phyloP scores from a whole-genome alignment of 2,797 vertebrate species.

The Furcifer pardalis region DNA sequence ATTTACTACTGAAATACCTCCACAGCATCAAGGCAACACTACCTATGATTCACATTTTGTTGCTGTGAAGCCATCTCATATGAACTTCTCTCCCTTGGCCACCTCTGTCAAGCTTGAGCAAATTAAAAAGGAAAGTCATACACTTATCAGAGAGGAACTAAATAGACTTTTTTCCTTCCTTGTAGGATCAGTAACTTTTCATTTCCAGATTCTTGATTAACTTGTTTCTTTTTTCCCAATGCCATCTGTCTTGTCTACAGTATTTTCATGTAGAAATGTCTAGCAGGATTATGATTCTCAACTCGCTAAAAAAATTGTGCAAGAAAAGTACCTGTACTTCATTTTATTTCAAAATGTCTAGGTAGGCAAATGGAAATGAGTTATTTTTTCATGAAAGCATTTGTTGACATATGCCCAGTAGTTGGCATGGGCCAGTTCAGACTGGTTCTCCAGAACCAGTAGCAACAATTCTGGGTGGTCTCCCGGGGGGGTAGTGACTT shows the following conservation, averaged over 20 bases:
- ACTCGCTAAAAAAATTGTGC: neutral
- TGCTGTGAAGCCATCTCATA: slow-evolving; percentile 38
- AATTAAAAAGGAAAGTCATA: slow-evolving; percentile 52
- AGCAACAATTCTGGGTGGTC: too few relatives aligned
- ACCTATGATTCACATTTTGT: neutral
- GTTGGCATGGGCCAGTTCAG: too few relatives aligned
- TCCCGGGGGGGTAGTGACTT: too few relatives aligned
- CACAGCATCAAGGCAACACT: slow-evolving; percentile 16
- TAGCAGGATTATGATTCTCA: slow-evolving; percentile 24
- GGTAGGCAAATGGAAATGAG: neutral
- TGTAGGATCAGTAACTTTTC: slow-evolving; percentile 52
- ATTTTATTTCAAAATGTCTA: neutral
- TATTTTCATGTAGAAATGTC: slow-evolving; percentile 43
- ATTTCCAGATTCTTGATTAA: slow-evolving; percentile 52
- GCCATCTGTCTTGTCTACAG: neutral
- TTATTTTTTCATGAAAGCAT: neutral
- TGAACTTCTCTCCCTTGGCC: slow-evolving; percentile 51
- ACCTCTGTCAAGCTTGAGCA: slow-evolving; percentile 53
- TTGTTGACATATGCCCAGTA: neutral
- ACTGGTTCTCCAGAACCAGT: too few relatives aligned
- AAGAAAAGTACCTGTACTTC: neutral
- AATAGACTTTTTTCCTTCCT: slow-evolving; percentile 26
- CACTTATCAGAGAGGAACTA: slow-evolving; percentile 53
- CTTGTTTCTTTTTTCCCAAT: slow-evolving; percentile 1
- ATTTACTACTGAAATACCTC: slow-evolving; percentile 25